A percentile compares a stretch with the other conserved stretches of the same genome.
phyloP scores from a whole-genome alignment of 2,888 invertebrate species.

The Loripinus fragilis region DNA sequence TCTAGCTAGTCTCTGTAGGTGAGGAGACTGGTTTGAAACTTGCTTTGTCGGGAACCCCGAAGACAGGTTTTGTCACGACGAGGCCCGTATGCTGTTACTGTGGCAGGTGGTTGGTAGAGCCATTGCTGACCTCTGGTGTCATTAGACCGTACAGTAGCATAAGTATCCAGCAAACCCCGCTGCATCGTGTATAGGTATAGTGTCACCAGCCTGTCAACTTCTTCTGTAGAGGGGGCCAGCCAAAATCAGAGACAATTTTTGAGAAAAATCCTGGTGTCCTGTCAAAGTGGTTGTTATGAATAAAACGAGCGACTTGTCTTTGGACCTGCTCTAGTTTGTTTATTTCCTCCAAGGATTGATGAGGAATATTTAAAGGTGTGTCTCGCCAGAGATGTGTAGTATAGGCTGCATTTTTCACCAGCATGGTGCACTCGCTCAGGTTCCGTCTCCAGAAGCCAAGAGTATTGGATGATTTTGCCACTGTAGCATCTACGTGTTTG shows the following conservation, averaged over 20 bases:
- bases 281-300: background rate
- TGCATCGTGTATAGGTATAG: background rate
- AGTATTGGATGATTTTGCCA: slow-evolving; percentile 10
- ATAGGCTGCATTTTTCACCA: slow-evolving; percentile 1
- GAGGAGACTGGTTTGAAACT: too few species aligned
- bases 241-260: background rate
- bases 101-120: slow-evolving; percentile 8
- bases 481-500: background rate
- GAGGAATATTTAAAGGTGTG: background rate
- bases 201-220: background rate
- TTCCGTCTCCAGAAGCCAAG: slow-evolving; percentile 8
- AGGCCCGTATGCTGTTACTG: background rate
- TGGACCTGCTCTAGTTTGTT: background rate
- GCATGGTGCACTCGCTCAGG: background rate
- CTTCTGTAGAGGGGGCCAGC: too few species aligned
- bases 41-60: too few species aligned
- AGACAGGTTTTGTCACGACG: too few species aligned
- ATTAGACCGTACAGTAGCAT: background rate
- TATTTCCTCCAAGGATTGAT: background rate
- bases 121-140: slow-evolving; percentile 10
- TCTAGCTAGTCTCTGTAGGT: too few species aligned
- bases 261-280: slow-evolving; percentile 1
- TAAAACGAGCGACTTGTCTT: background rate
- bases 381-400: slow-evolving; percentile 4
- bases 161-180: background rate